phyloP scores from a whole-genome alignment of 2,888 invertebrate species.

The Caenorhabditis parvicauda region DNA sequence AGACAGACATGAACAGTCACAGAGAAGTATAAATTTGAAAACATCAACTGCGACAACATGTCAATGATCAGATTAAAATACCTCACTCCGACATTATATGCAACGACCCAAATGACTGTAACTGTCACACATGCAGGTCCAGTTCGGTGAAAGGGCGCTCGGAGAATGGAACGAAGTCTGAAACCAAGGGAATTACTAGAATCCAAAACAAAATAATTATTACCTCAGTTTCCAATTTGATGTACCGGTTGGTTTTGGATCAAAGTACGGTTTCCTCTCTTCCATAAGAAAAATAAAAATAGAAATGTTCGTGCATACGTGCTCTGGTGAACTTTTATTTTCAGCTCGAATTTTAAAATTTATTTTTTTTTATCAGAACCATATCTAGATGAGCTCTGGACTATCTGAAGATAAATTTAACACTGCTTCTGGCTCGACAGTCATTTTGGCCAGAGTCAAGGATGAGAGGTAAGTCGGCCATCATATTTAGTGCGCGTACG shows the following conservation, averaged over 20 bases:
- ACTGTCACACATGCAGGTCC: constrained; percentile 15
- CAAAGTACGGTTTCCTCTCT: not conserved
- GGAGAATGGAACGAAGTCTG: constrained; percentile 14
- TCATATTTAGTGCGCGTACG: too few species aligned
- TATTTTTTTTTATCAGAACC: too few species aligned
- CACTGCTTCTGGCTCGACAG: too few species aligned
- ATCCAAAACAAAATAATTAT: not conserved
- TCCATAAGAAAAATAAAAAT: not conserved
- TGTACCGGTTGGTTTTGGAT: constrained; percentile 17
- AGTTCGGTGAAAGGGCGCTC: constrained; percentile 11
- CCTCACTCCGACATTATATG: constrained; percentile 21
- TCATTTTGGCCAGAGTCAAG: too few species aligned
- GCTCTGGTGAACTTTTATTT: not conserved
- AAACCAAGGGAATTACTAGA: not conserved
- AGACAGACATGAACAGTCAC: not conserved
- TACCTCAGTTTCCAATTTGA: constrained; percentile 21
- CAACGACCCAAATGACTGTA: constrained; percentile 8
- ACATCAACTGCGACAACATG: not conserved
- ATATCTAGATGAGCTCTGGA: too few species aligned
- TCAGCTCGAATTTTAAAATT: not conserved
- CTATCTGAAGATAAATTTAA: too few species aligned
- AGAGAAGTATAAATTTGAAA: not conserved
- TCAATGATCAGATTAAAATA: not conserved
- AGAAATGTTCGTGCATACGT: too few species aligned
- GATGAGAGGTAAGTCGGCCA: too few species aligned